phyloP scores from a whole-genome alignment of 2,797 vertebrate genomes.

The Anabas testudineus region DNA sequence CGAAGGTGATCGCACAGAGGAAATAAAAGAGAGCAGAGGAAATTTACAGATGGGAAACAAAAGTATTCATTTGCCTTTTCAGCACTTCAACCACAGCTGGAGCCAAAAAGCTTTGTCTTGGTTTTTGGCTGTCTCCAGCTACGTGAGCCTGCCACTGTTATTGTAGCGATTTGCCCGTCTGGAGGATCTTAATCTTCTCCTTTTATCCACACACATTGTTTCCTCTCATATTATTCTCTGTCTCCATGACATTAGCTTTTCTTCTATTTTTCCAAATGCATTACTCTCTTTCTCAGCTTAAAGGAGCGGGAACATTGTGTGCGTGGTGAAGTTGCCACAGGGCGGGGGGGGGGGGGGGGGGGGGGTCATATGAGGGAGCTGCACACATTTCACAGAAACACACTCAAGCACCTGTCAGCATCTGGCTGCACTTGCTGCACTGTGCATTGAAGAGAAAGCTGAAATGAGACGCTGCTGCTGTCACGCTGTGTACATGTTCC shows the following conservation, averaged over 20 bases:
- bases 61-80: slow-evolving; percentile 41
- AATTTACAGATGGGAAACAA: slow-evolving; percentile 40
- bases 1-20: slow-evolving; percentile 29
- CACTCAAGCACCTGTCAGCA: slow-evolving; percentile 49
- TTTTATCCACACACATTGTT: slow-evolving; percentile 48
- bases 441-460: slow-evolving; percentile 24
- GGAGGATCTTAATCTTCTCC: slow-evolving; percentile 57
- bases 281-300: slow-evolving; percentile 37
- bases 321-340: slow-evolving; percentile 18
- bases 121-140: slow-evolving; percentile 41
- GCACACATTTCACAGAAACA: slow-evolving; percentile 36
- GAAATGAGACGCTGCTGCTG: slow-evolving; percentile 15
- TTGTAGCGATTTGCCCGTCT: slow-evolving; percentile 46
- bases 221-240: slow-evolving; percentile 37
- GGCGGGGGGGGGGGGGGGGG: neutral
- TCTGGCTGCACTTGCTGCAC: slow-evolving; percentile 41
- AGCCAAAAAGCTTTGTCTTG: slow-evolving; percentile 39
- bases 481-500: slow-evolving; percentile 22
- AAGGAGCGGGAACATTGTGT: slow-evolving; percentile 22
- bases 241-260: slow-evolving; percentile 28
- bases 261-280: slow-evolving; percentile 40
- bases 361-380: slow-evolving; percentile 14
- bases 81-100: slow-evolving; percentile 15
- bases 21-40: slow-evolving; percentile 14
- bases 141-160: slow-evolving; percentile 32